phyloP scores from a whole-genome alignment of 53 echinoderm and acorn worm species.

The Luidia sarsii region DNA sequence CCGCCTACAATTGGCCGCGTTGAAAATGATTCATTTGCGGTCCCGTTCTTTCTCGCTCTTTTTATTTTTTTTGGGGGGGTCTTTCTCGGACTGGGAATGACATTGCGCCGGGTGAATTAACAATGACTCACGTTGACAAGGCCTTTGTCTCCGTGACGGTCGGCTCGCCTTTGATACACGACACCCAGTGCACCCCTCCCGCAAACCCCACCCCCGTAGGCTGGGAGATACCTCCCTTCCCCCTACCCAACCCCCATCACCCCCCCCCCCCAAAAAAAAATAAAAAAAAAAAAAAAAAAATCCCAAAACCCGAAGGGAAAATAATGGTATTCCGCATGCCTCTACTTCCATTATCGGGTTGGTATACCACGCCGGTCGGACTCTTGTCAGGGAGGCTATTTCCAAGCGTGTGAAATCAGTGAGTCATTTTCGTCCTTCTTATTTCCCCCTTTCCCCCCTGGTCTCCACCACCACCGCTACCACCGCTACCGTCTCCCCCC shows the following conservation, averaged over 20 bases:
- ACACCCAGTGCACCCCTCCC: too few relatives aligned
- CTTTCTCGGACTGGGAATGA: slow-evolving; percentile 48
- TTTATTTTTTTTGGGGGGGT: too few relatives aligned
- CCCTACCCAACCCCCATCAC: too few relatives aligned
- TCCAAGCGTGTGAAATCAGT: slow-evolving; percentile 51
- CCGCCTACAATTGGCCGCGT: slow-evolving; percentile 35
- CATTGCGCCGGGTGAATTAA: slow-evolving; percentile 46
- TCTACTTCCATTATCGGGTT: slow-evolving; percentile 38
- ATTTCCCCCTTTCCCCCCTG: too few relatives aligned
- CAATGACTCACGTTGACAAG: slow-evolving; percentile 50
- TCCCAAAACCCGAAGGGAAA: slow-evolving; percentile 2
- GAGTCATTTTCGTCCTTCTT: slow-evolving; percentile 56
- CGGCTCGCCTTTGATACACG: slow-evolving; percentile 43
- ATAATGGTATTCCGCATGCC: slow-evolving; percentile 20
- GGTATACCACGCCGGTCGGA: background rate
- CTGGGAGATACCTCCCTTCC: too few relatives aligned
- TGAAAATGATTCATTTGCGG: slow-evolving; percentile 50
- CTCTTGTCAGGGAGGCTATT: slow-evolving; percentile 28
- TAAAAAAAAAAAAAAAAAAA: too few relatives aligned
- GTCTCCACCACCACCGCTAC: too few relatives aligned
- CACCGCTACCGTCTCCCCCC: too few relatives aligned
- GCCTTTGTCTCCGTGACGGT: slow-evolving; percentile 28
- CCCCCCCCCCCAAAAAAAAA: too few relatives aligned
- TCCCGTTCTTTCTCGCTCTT: too few relatives aligned
- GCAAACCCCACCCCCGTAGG: slow-evolving; percentile 27